Evolutionary conservation across 2,888 invertebrate genomes (phyloP).

Genomic region (Melipona bicolor): DNA sequence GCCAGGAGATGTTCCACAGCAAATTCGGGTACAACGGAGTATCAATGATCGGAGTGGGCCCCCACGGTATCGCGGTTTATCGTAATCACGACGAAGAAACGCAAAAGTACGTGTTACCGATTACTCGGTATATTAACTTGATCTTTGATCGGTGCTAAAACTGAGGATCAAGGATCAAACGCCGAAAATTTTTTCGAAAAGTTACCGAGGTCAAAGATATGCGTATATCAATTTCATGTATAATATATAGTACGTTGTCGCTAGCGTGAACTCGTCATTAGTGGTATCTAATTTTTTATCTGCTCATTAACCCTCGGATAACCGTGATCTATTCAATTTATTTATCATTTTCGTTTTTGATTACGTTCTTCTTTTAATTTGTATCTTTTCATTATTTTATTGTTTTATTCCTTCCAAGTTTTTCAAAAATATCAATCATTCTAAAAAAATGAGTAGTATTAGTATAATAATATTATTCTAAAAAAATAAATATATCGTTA

Average conservation of each 20-base stretch:
- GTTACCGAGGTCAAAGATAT: no score
- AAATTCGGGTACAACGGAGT: conserved; percentile 86
- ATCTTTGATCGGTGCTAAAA: not conserved
- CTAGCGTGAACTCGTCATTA: not conserved
- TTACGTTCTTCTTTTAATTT: no score
- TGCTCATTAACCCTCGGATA: not conserved
- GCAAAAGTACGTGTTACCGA: conserved; percentile 84
- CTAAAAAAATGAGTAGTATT: no score
- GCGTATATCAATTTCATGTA: no score
- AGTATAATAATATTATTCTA: no score
- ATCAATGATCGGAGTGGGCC: conserved; percentile 90
- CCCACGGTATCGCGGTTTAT: conserved; percentile 92
- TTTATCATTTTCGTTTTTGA: no score
- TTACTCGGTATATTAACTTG: not conserved
- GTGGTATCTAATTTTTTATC: not conserved
- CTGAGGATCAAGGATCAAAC: not conserved
- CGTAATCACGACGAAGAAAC: conserved; percentile 88
- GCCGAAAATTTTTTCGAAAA: not conserved
- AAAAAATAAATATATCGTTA: no score
- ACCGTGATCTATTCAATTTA: no score
- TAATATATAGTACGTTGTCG: no score
- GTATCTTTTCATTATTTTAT: no score
- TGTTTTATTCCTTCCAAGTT: no score
- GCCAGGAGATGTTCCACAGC: conserved; percentile 93
- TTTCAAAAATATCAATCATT: no score